These are phyloP conservation scores for Carapus acus DNA, from an alignment of 2,797 vertebrate species.

Conservation along the genomic window DNA sequence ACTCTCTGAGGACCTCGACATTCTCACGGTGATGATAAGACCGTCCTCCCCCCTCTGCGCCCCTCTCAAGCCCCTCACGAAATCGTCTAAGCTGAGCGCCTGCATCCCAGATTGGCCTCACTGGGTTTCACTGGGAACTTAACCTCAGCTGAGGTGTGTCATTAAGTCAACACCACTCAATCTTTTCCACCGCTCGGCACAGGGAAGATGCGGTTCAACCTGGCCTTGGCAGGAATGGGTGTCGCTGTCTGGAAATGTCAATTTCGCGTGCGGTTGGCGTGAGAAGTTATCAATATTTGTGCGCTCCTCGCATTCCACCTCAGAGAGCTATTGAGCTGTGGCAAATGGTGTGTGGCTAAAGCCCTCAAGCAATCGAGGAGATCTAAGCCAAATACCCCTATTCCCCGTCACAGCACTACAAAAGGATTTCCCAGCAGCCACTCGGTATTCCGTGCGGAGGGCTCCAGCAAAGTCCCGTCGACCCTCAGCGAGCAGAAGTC, in stretches of 20 bases:
- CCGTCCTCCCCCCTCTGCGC: no score
- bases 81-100: conserved; percentile 27
- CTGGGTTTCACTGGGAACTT: conserved; percentile 12
- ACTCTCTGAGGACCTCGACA: conserved; percentile 37
- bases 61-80: conserved; percentile 21
- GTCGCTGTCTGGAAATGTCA: background rate
- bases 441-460: conserved; percentile 68
- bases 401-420: conserved; percentile 65
- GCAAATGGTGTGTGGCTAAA: conserved; percentile 49
- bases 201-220: background rate
- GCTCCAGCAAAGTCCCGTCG: conserved; percentile 48
- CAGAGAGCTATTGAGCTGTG: conserved; percentile 33
- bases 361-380: conserved; percentile 55
- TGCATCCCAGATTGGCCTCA: conserved; percentile 38
- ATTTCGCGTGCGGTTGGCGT: background rate
- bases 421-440: conserved; percentile 68
- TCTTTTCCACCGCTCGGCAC: background rate
- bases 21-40: conserved; percentile 54
- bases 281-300: conserved; percentile 29
- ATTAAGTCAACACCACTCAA: background rate
- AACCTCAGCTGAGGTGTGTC: conserved; percentile 4
- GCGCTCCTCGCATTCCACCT: conserved; percentile 27
- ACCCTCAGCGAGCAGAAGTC: conserved; percentile 44
- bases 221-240: background rate
- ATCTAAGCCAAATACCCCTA: conserved; percentile 77